Evolutionary conservation across 2,113 vertebrate genomes (phyloP), one percentile per base, ranked within the genome.

Genomic region (Sterrhoptilus dennistouni): DNA sequence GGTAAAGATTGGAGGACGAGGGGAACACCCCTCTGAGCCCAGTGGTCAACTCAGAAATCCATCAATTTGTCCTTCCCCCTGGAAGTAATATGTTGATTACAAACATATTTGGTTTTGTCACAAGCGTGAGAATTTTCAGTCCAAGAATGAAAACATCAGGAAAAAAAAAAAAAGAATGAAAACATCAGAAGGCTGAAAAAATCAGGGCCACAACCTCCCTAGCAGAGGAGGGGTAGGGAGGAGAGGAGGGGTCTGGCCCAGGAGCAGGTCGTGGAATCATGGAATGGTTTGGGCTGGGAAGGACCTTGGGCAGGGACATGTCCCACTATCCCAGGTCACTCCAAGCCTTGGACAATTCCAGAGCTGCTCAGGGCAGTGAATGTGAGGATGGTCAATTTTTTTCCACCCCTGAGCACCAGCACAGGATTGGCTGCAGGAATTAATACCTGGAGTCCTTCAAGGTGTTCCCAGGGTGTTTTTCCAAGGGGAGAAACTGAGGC

Each of bases 311-410:
- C 33, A 71, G 33, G 31, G 76, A 15, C 66, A 42, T 6, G 17
- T 65, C 9, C 50, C 57, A 13, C 14, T 6, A 0, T 3, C 10
- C 42, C 44, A 9, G 50, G 18, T 0, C 10, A 36, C 19, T 50
- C 50, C 66, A 19, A 72, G 4, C n/a, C 40, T 22, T 4, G 75
- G 49, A 3, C 44, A 14, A 8, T 42, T 2, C 17, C 71, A 68
- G 61, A 17, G 70, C 35, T 50, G 24, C 70, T 40, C 50, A 4
- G 50, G 83, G 35, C 35, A 6, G 21, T 15, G n/a, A 20, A 8
- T n/a, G 14, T n/a, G 40, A 8, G 60, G 9, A 4, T 0, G 1
- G 6, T 2, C 1, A 5, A 5, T 47, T n/a, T 53, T 53, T 49
- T 33, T 16, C 53, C 19, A 5, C 15, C 54, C 24, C 44, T 19